Evolutionary conservation across 2,113 vertebrate species (phyloP).

Genomic region (Colaptes auratus): DNA sequence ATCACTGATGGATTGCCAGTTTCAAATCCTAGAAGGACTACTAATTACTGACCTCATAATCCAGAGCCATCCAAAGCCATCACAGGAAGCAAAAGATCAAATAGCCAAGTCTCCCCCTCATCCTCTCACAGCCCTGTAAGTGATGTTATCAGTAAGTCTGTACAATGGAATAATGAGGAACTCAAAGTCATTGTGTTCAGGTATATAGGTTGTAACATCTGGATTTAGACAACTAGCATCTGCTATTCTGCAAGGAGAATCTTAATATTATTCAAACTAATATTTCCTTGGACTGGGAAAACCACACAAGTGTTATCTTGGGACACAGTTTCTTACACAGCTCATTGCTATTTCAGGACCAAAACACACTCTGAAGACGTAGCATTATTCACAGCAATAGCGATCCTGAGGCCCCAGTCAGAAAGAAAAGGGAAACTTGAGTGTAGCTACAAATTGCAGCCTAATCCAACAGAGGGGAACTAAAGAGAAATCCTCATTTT

Average conservation of each 20-base stretch:
- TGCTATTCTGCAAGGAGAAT: neutral
- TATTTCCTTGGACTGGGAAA: neutral
- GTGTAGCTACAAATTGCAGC: neutral
- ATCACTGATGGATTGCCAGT: neutral
- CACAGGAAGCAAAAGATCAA: neutral
- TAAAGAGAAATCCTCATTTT: neutral
- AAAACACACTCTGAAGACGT: neutral
- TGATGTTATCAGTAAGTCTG: neutral
- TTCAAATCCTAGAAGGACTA: neutral
- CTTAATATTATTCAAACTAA: neutral
- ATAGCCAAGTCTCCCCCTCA: neutral
- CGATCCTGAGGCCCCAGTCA: neutral
- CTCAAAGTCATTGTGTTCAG: neutral
- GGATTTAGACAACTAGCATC: neutral
- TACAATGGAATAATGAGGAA: neutral
- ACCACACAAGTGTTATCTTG: neutral
- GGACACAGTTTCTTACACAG: neutral
- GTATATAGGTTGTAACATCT: neutral
- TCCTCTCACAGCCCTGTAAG: neutral
- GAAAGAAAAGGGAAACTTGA: neutral
- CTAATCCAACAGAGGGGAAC: neutral
- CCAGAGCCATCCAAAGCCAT: neutral
- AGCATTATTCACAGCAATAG: constrained; percentile 25
- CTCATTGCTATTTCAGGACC: neutral
- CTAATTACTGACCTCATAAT: neutral